Evolutionary conservation across 2,797 vertebrate genomes (phyloP), one percentile per base, ranked within the genome.

Genomic region (Sebastes taczanowskii): DNA sequence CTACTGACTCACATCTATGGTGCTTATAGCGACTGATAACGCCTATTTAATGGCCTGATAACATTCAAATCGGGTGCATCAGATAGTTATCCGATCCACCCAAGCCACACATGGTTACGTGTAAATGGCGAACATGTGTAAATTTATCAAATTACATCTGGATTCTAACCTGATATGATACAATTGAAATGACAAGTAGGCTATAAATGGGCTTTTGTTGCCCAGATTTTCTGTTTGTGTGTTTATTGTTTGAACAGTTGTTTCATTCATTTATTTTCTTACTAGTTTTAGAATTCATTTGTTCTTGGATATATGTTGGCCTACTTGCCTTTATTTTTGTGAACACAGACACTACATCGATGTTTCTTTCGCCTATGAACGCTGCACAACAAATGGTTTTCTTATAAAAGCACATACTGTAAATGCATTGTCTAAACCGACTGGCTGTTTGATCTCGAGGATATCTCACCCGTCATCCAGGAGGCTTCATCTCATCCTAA

Each of bases 401-500:
- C 27, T 56, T 32, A 11, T 25, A 25, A 27, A 77, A 38, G 9
- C 42, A 13, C 42, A 38, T 25, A 61, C 5, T 58, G 25, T 73
- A 55, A 35, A 74, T 69, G 4, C 13, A 82, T 38, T 68, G 56
- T 76, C 32, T 77, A 65, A 75, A 73, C 78, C 53, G 71, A 67
- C 25, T 56, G 25, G 4, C n/a, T 83, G 75, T 77, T 77, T 75
- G 66, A 86, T 77, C 16, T 55, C 60, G 9, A 67, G 38, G 74
- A 64, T 22, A 23, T 70, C 59, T 71, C 69, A 67, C 34, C 53
- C 35, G 58, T 81, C 35, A 63, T 76, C 30, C 64, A 64, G n/a
- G 70, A 81, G 64, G 62, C 74, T 80, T 64, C 78, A 68, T 86
- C 74, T 84, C 70, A 77, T 85, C 77, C 79, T 76, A 82, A 86